These are phyloP conservation scores for Telmatherina bonti DNA, from an alignment of 2,797 vertebrate genomes.

Conservation along the genomic window DNA sequence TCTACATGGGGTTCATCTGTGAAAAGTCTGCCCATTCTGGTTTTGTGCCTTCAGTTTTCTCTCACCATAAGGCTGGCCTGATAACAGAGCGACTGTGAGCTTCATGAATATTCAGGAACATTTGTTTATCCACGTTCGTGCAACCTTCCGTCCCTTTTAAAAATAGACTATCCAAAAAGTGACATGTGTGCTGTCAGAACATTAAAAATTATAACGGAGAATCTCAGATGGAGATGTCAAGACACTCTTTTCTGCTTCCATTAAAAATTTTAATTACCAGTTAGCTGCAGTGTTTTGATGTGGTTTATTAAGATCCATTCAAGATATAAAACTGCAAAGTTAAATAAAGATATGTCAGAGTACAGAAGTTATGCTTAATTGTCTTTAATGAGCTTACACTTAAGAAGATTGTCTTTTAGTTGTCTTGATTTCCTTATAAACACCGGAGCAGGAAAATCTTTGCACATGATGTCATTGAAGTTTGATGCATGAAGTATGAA, in stretches of 20 bases:
- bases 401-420: no score
- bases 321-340: constrained; percentile 20
- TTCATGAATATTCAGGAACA: constrained; percentile 29
- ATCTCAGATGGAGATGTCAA: not conserved
- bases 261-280: constrained; percentile 53
- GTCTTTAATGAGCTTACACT: no score
- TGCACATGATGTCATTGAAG: not conserved
- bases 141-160: not conserved
- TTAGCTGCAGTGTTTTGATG: constrained; percentile 35
- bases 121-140: constrained; percentile 16
- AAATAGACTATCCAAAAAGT: not conserved
- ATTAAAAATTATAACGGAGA: not conserved
- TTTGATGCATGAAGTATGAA: not conserved
- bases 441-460: constrained; percentile 8
- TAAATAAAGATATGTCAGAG: constrained; percentile 34
- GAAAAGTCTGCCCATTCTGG: constrained; percentile 34
- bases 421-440: not conserved
- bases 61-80: constrained; percentile 10
- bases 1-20: constrained; percentile 34
- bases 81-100: constrained; percentile 12
- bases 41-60: constrained; percentile 36
- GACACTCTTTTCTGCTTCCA: not conserved
- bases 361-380: constrained; percentile 9
- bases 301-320: constrained; percentile 23
- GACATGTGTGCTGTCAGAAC: constrained; percentile 4